Evolutionary conservation across 2,888 invertebrate genomes (phyloP), one percentile per base, ranked within the genome.

Genomic region (Xestia rhomboidea): DNA sequence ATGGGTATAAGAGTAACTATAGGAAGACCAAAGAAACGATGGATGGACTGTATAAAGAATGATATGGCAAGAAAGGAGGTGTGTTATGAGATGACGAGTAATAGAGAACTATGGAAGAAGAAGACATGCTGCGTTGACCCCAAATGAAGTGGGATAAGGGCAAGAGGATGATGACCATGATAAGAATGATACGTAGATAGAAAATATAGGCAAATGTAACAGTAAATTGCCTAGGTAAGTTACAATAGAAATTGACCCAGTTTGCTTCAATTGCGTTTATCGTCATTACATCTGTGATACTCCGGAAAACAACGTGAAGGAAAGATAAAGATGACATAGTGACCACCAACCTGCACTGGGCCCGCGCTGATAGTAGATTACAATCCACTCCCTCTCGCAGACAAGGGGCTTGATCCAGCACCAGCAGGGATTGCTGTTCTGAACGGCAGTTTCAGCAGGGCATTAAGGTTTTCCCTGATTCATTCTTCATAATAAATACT

Each of bases 201-300:
- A 68, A 67, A 46, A 66, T 34, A 27, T n/a, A 27, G 15, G 27
- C 0, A 15, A 73, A 30, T 46, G 18, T 34, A 77, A n/a, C 24
- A 62, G 41, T 30, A 54, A 69, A 38, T 21, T 49, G 24, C 0
- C 6, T 51, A 34, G 8, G 24, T 46, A n/a, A 38, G 15, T 57
- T 13, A 13, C 10, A 41, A 49, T 79, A 72, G 41, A 51, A 70
- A 62, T 79, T 72, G 49, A 27, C 60, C 46, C 21, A 44, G 15
- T 62, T 60, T 13, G 15, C 30, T 60, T 11, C 18, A 69, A 68
- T n/a, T 68, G 13, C 46, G 11, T 27, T n/a, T 24, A 27, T 73
- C 6, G 24, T n/a, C n/a, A n/a, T n/a, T n/a, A n/a, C n/a, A n/a
- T 64, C 4, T 34, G 41, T 15, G n/a, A 2, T 34, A 30, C 7